Evolutionary conservation across 2,888 invertebrate species (phyloP), one percentile per base, ranked within the genome.

Genomic region (Drosophila kokeensis): DNA sequence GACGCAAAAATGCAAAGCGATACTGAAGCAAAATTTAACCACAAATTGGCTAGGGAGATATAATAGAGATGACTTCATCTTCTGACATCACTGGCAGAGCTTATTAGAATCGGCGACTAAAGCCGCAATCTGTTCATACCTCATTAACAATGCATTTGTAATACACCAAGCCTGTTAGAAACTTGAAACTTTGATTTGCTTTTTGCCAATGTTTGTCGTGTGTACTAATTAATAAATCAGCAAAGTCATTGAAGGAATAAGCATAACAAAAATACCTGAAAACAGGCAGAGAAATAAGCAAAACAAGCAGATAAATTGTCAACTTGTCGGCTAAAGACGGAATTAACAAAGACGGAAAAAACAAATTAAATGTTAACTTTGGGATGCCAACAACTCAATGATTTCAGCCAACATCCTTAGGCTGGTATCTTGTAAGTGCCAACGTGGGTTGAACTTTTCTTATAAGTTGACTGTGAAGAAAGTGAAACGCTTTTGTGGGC

Each of bases 121-220:
- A 36, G 62, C 30, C 58, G 34, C 55, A 58, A 55, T 67, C 54
- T 29, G 11, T 34, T 40, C 50, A 36, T 30, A 45, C 57, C 88
- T 85, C 74, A 89, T 85, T 85, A 72, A 81, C 73, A 83, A 85
- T 85, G 90, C 90, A 85, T 85, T 87, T 89, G 83, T 69, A 34
- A 82, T 79, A 70, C 50, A 60, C 52, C 45, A 60, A 76, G 45
- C 42, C 45, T n/a, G 59, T 50, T 80, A 57, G 64, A 79, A 77
- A 78, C 81, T 77, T 71, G 81, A 78, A 71, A 76, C 53, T 38
- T 38, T 64, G 45, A 45, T 45, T 45, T 42, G n/a, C 13, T 40
- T n/a, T n/a, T 52, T 67, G 58, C 10, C 50, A 57, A 67, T 72
- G 73, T 72, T 59, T 70, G 60, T 55, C 32, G 72, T 59, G 52